A percentile compares a stretch with the other conserved stretches of the same genome.
These are phyloP conservation scores for Cotesia typhae DNA, from an alignment of 1,140 invertebrate species.

Conservation along the genomic window DNA sequence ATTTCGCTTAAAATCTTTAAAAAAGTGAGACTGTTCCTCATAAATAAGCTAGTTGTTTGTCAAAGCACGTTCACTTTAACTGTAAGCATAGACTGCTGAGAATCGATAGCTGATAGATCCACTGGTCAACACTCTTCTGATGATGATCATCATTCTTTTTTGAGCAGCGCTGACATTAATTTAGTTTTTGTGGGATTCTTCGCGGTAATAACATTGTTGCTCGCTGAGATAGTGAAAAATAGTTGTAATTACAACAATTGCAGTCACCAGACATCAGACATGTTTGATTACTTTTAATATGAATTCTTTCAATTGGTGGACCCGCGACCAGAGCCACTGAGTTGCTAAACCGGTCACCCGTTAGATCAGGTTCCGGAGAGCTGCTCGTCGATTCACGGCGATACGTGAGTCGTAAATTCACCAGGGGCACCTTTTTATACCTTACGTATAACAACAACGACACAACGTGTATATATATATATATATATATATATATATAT, in stretches of 20 bases:
- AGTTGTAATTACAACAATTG: too few species aligned
- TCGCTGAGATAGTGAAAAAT: constrained; percentile 34
- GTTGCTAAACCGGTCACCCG: constrained; percentile 26
- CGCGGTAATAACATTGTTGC: constrained; percentile 44
- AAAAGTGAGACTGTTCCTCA: too few species aligned
- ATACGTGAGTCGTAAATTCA: constrained; percentile 53
- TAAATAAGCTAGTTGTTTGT: constrained; percentile 55
- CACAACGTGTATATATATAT: not conserved
- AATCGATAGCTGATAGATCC: constrained; percentile 3
- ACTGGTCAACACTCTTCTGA: too few species aligned
- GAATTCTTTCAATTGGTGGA: constrained; percentile 22
- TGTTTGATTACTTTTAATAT: constrained; percentile 44
- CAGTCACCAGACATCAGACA: not conserved
- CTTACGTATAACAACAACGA: constrained; percentile 37
- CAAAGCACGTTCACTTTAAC: constrained; percentile 54
- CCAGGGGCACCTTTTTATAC: constrained; percentile 39
- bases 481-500: too few species aligned
- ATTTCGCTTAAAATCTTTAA: not conserved
- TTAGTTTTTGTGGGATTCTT: constrained; percentile 50
- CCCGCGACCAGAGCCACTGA: not conserved
- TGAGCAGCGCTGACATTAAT: too few species aligned
- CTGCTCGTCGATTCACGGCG: constrained; percentile 14
- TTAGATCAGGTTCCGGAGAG: constrained; percentile 37
- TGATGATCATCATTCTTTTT: too few species aligned
- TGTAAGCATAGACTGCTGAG: constrained; percentile 48